Evolutionary conservation across 2,888 invertebrate genomes (phyloP).

Genomic region (Cheilosia variabilis): DNA sequence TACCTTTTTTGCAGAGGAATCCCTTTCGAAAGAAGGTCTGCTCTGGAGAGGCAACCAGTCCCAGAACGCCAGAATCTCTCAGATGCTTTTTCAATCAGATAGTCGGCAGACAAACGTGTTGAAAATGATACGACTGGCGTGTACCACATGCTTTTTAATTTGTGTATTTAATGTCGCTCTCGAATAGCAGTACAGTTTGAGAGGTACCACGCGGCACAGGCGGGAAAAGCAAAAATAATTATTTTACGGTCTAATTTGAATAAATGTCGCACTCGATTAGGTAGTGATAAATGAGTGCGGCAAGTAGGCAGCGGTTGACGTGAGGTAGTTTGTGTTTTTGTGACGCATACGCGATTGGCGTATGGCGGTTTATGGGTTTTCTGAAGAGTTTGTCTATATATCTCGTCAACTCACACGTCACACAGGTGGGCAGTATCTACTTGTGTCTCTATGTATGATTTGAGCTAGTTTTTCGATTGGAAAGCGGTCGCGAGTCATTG

Average conservation of each 20-base stretch:
- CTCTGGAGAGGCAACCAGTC: too few relatives aligned
- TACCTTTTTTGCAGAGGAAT: slow-evolving; percentile 34
- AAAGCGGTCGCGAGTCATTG: too few relatives aligned
- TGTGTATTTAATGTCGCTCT: slow-evolving; percentile 41
- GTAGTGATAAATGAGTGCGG: slow-evolving; percentile 5
- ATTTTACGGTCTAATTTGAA: slow-evolving; percentile 66
- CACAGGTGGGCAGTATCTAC: not conserved
- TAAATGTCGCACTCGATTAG: slow-evolving; percentile 71
- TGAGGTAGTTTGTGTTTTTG: slow-evolving; percentile 10
- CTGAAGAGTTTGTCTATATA: not conserved
- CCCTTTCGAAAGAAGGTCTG: slow-evolving; percentile 22
- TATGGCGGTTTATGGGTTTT: slow-evolving; percentile 13
- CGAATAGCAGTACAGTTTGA: not conserved
- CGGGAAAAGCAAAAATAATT: slow-evolving; percentile 34
- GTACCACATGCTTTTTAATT: slow-evolving; percentile 53
- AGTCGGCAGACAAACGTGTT: slow-evolving; percentile 65
- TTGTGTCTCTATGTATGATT: too few relatives aligned
- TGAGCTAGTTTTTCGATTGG: too few relatives aligned
- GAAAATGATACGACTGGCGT: slow-evolving; percentile 28
- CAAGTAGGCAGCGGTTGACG: slow-evolving; percentile 22
- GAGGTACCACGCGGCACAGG: not conserved
- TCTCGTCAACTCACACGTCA: not conserved
- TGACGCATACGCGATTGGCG: slow-evolving; percentile 5
- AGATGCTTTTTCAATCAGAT: slow-evolving; percentile 65
- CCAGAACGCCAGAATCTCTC: not conserved